Conservation (phyloP, 37 sponge, comb jelly and placozoan genomes). For the Petrosia ficiformis region DNA sequence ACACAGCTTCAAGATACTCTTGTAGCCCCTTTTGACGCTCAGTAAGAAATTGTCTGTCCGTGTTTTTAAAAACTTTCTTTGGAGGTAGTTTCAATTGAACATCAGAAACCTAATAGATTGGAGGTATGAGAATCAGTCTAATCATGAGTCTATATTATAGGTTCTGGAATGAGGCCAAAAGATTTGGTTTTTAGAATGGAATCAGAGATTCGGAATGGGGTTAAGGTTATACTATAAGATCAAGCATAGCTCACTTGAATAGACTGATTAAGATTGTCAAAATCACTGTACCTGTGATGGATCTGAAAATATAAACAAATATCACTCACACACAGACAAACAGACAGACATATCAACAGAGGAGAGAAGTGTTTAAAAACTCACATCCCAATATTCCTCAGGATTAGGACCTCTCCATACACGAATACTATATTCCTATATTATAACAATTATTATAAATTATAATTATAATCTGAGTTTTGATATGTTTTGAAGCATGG, state of each 20-base stretch:
- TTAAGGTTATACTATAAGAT: not conserved
- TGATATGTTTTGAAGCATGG: too few relatives aligned
- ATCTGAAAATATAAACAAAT: constrained; percentile 27
- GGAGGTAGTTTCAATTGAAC: constrained; percentile 70
- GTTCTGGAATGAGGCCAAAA: too few relatives aligned
- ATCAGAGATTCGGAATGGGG: not conserved
- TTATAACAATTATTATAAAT: not conserved
- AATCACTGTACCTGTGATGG: constrained; percentile 75
- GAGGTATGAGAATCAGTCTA: not conserved
- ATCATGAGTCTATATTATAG: too few relatives aligned
- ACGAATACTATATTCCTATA: constrained; percentile 66
- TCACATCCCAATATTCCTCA: constrained; percentile 59
- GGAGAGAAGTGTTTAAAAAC: not conserved
- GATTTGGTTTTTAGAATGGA: too few relatives aligned
- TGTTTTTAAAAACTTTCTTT: constrained; percentile 76
- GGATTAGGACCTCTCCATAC: constrained; percentile 53
- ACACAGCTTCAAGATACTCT: constrained; percentile 42
- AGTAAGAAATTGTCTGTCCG: constrained; percentile 49
- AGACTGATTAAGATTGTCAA: constrained; percentile 38
- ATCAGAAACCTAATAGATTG: constrained; percentile 61
- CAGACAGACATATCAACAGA: too few relatives aligned
- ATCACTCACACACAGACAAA: not conserved
- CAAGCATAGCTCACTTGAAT: constrained; percentile 29
- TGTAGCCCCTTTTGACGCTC: constrained; percentile 67
- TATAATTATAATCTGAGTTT: not conserved